A percentile compares a stretch with the other conserved stretches of the same genome.
These are phyloP conservation scores for Poeciliopsis presidionis DNA, from an alignment of 2,797 vertebrate species.

Conservation along the genomic window DNA sequence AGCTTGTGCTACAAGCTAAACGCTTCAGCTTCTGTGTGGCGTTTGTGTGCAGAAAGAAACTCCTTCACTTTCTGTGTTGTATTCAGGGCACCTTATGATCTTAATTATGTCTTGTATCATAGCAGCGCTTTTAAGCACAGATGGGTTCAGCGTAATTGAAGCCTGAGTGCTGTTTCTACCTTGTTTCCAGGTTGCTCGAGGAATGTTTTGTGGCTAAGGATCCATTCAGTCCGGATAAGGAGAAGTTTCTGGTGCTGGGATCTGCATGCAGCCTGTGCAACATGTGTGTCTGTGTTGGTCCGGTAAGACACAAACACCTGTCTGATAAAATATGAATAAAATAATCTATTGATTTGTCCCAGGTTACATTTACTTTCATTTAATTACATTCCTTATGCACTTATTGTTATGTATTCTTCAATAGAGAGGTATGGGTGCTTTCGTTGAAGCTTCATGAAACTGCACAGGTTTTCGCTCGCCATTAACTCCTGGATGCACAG, in stretches of 20 bases:
- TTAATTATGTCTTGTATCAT: fast-evolving
- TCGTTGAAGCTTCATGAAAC: neutral
- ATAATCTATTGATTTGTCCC: neutral
- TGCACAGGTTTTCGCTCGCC: neutral
- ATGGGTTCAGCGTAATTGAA: fast-evolving
- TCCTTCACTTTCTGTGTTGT: neutral
- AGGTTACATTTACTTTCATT: neutral
- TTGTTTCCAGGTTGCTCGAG: constrained; percentile 83
- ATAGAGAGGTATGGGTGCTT: neutral
- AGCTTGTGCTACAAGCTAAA: constrained; percentile 42
- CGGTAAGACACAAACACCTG: constrained; percentile 67
- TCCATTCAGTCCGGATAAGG: constrained; percentile 86
- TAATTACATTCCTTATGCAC: neutral
- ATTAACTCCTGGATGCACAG: neutral
- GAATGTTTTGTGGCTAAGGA: constrained; percentile 88
- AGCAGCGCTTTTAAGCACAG: fast-evolving
- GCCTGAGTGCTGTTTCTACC: neutral
- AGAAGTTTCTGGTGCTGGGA: constrained; percentile 87
- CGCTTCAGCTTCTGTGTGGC: neutral
- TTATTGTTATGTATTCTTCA: neutral
- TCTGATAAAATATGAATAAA: neutral
- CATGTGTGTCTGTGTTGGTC: constrained; percentile 82
- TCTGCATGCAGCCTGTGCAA: constrained; percentile 85
- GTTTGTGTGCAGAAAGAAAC: neutral
- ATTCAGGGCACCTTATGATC: neutral